phyloP scores from a whole-genome alignment of 1,140 invertebrate species.

The Eriocheir sinensis region DNA sequence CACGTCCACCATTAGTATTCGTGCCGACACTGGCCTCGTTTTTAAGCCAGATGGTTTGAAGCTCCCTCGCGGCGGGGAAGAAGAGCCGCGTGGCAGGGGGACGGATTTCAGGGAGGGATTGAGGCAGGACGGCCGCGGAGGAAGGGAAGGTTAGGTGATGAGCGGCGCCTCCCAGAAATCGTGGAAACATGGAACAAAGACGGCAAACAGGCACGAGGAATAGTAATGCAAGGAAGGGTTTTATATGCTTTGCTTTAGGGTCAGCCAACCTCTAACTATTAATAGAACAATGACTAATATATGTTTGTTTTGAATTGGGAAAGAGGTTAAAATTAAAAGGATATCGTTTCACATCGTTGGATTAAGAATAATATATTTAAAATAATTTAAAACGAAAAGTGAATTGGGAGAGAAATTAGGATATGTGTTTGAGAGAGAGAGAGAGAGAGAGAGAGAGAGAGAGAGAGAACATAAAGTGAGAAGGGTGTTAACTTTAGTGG shows the following conservation, averaged over 20 bases:
- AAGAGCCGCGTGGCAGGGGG: neutral
- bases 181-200: neutral
- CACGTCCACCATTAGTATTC: slow-evolving; percentile 15
- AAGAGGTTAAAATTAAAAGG: too few relatives aligned
- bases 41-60: slow-evolving; percentile 24
- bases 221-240: too few relatives aligned
- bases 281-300: too few relatives aligned
- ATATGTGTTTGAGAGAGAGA: slow-evolving; percentile 4
- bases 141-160: neutral
- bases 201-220: neutral
- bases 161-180: too few relatives aligned
- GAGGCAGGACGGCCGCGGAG: neutral
- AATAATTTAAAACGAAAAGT: too few relatives aligned
- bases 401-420: too few relatives aligned
- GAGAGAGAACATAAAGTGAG: neutral
- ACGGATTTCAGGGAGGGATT: neutral
- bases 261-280: too few relatives aligned
- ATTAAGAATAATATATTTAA: too few relatives aligned
- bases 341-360: too few relatives aligned
- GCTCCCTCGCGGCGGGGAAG: neutral
- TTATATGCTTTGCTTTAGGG: too few relatives aligned
- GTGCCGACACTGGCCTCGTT: slow-evolving; percentile 1
- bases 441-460: slow-evolving; percentile 58
- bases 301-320: too few relatives aligned
- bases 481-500: too few relatives aligned